Evolutionary conservation across 92 coral and sea anemone genomes (phyloP), one percentile per base, ranked within the genome.

Genomic region (Siderastrea radians): DNA sequence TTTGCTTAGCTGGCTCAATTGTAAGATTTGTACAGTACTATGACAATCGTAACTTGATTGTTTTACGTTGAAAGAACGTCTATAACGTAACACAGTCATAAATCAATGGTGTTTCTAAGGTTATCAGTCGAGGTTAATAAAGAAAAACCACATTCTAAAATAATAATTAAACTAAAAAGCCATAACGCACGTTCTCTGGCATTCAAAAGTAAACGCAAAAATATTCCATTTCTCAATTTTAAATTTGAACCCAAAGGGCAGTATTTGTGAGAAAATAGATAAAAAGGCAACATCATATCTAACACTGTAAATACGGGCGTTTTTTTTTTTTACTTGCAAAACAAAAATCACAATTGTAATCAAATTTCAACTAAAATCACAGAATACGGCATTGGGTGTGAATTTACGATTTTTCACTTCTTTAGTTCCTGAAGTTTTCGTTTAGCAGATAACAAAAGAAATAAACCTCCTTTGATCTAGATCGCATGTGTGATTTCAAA

Each of bases 351-450:
- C 55, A 11, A 11, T 7, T 52, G 85, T 81, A 68, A 68, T 68
- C 75, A 81, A 81, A 68, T 67, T 79, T 81, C 76, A 81, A 81
- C 44, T 81, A 67, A 68, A 19, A 69, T 48, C 76, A 67, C 72
- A 49, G 48, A 49, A 63, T 48, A 48, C 8, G 53, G 16, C 38
- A 15, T 79, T 48, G 72, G n/a, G 11, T 10, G 53, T 49, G 60
- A 79, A 64, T 64, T 49, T 68, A 49, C 12, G 47, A 79, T 48
- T 79, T 79, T 51, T 10, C 84, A 50, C 49, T 15, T 58, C 14
- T 14, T 66, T 50, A 19, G 4, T 26, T 15, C 48, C 65, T 47
- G 17, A 57, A 68, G 10, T 54, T 3, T 69, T n/a, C 26, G 5
- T 38, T 15, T 13, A 46, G 16, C 6, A 70, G 58, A 82, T 46